Evolutionary conservation across 2,888 invertebrate species (phyloP).

Genomic region (Acanthosepion lycidas): DNA sequence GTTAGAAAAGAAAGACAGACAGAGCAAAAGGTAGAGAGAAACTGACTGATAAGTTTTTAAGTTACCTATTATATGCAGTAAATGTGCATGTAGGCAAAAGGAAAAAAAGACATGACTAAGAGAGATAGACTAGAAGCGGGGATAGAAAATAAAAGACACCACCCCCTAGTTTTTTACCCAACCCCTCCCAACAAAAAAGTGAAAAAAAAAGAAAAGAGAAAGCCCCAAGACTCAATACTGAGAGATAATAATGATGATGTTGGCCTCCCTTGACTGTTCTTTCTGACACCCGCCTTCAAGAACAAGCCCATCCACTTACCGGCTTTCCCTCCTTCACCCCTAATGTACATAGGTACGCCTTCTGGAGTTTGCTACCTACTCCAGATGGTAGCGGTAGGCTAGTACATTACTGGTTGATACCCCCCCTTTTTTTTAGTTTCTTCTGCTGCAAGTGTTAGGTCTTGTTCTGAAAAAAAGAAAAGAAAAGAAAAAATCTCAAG

Average conservation of each 20-base stretch:
- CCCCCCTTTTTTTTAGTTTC: not conserved
- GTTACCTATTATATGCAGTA: not conserved
- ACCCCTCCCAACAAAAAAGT: not conserved
- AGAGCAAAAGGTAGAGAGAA: not conserved
- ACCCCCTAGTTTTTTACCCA: not conserved
- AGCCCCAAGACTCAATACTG: not conserved
- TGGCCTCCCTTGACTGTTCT: not conserved
- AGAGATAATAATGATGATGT: not conserved
- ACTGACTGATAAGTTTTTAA: not conserved
- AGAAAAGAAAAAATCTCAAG: not conserved
- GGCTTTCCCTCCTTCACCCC: not conserved
- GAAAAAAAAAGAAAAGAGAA: not conserved
- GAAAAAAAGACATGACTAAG: not conserved
- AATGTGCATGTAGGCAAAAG: not conserved
- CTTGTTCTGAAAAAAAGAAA: not conserved
- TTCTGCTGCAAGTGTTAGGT: not conserved
- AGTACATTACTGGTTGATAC: not conserved
- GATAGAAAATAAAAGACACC: not conserved
- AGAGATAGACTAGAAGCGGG: not conserved
- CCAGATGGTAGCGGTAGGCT: not conserved
- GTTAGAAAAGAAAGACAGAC: not conserved
- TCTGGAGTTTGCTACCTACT: slow-evolving; percentile 33
- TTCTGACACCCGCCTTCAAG: slow-evolving; percentile 12
- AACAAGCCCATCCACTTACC: not conserved
- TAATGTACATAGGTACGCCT: slow-evolving; percentile 9